Percentiles rank a stretch among this genome's conserved stretches.
Evolutionary conservation across 2,888 invertebrate genomes (phyloP).

Genomic region (Netelia fuscicornis): DNA sequence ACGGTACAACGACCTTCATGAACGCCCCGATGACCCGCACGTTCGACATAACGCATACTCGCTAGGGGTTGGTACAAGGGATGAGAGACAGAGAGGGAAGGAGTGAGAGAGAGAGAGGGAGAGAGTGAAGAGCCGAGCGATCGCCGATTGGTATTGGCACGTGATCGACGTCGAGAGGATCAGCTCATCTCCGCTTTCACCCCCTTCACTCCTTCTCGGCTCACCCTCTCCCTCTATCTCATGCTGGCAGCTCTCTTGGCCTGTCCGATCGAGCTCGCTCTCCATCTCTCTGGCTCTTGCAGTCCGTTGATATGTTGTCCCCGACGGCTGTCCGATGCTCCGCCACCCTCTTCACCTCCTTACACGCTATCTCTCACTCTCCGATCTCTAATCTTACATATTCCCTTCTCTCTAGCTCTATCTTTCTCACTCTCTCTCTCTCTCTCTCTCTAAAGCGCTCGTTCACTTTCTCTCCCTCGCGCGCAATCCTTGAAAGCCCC

Average conservation of each 20-base stretch:
- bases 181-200: slow-evolving; percentile 54
- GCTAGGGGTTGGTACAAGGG: not conserved
- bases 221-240: slow-evolving; percentile 33
- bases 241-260: slow-evolving; percentile 31
- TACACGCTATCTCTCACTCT: slow-evolving; percentile 39
- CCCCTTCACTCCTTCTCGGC: slow-evolving; percentile 52
- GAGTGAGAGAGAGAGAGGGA: slow-evolving; percentile 11
- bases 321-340: slow-evolving; percentile 41
- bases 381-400: slow-evolving; percentile 45
- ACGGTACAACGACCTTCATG: slow-evolving; percentile 55
- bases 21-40: slow-evolving; percentile 45
- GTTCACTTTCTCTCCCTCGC: not conserved
- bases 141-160: slow-evolving; percentile 68
- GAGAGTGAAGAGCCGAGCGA: slow-evolving; percentile 58
- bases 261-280: slow-evolving; percentile 64
- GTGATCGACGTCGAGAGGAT: slow-evolving; percentile 69
- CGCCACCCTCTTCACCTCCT: slow-evolving; percentile 19
- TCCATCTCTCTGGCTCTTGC: slow-evolving; percentile 57
- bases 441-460: slow-evolving; percentile 3
- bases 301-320: slow-evolving; percentile 58
- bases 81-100: not conserved
- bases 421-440: slow-evolving; percentile 1
- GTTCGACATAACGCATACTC: slow-evolving; percentile 39
- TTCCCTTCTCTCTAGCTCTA: slow-evolving; percentile 5
- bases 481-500: slow-evolving; percentile 25